Evolutionary conservation across 2,797 vertebrate genomes (phyloP).

Genomic region (Rachycentron canadum): DNA sequence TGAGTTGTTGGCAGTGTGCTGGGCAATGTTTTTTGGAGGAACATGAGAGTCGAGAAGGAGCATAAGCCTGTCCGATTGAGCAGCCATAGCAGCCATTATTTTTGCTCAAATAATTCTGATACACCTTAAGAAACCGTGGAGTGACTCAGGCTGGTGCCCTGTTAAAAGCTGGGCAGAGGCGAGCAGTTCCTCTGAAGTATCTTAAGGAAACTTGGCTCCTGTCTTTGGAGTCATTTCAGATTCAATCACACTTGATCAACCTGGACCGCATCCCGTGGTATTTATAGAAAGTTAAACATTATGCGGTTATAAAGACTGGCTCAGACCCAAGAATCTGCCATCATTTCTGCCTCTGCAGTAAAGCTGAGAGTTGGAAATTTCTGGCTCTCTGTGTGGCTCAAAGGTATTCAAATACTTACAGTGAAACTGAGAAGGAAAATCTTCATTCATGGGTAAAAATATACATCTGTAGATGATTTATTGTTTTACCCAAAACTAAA

Average conservation of each 20-base stretch:
- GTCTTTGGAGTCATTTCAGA: constrained; percentile 80
- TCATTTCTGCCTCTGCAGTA: constrained; percentile 84
- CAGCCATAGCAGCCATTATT: constrained; percentile 1
- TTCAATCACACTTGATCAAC: constrained; percentile 86
- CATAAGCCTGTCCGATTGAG: too few relatives aligned
- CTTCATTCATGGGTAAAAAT: constrained; percentile 4
- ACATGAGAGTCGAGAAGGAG: too few relatives aligned
- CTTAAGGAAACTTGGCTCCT: constrained; percentile 82
- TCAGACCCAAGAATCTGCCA: constrained; percentile 69
- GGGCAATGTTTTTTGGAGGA: too few relatives aligned
- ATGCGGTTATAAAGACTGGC: constrained; percentile 83
- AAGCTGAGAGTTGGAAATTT: constrained; percentile 70
- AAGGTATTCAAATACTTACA: constrained; percentile 30
- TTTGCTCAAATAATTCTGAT: constrained; percentile 43
- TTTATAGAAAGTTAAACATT: constrained; percentile 87
- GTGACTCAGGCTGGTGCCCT: constrained; percentile 71
- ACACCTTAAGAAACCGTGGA: constrained; percentile 30
- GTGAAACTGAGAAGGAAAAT: constrained; percentile 18
- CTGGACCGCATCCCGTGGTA: constrained; percentile 78
- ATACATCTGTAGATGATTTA: background rate
- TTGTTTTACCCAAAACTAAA: constrained; percentile 2
- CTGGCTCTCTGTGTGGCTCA: constrained; percentile 43
- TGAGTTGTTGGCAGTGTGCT: too few relatives aligned
- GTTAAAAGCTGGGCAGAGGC: constrained; percentile 62
- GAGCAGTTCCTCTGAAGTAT: constrained; percentile 73